These are phyloP conservation scores for Pluvialis apricaria DNA, from an alignment of 2,113 vertebrate genomes.

Conservation along the genomic window DNA sequence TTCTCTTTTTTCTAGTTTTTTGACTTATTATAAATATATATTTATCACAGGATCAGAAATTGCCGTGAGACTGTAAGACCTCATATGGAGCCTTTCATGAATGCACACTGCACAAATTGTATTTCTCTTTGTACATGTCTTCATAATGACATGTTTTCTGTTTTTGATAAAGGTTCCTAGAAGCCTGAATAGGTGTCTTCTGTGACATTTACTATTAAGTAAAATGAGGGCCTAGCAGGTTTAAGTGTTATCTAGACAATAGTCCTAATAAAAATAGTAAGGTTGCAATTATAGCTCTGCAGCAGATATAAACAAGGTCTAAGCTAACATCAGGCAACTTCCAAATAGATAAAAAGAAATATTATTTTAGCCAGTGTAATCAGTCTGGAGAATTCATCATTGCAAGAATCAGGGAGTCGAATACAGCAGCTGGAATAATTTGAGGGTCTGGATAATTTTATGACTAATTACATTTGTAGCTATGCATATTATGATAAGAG, in stretches of 20 bases:
- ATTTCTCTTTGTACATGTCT: conserved; percentile 15
- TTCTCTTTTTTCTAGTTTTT: background rate
- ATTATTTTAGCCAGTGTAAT: background rate
- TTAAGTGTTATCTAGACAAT: conserved; percentile 42
- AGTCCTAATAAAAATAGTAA: conserved; percentile 48
- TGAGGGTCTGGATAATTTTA: conserved; percentile 52
- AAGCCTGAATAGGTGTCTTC: conserved; percentile 34
- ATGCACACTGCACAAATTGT: background rate
- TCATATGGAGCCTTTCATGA: conserved; percentile 44
- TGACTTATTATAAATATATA: conserved; percentile 12
- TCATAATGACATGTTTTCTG: conserved; percentile 47
- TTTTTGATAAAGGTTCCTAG: background rate
- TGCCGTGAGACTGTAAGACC: conserved; percentile 5
- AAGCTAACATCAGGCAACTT: conserved; percentile 20
- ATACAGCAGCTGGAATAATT: conserved; percentile 39
- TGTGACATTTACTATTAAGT: conserved; percentile 37
- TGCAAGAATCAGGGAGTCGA: background rate
- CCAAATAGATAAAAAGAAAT: conserved; percentile 35
- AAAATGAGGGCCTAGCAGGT: conserved; percentile 17
- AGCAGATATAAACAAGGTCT: conserved; percentile 30
- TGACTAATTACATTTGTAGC: conserved; percentile 48
- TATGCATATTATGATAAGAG: conserved; percentile 23
- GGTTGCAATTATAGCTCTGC: conserved; percentile 30
- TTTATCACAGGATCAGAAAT: conserved; percentile 20
- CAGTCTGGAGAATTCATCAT: conserved; percentile 2